Conservation (phyloP, 2,113 vertebrate species). For the Pionites leucogaster region DNA sequence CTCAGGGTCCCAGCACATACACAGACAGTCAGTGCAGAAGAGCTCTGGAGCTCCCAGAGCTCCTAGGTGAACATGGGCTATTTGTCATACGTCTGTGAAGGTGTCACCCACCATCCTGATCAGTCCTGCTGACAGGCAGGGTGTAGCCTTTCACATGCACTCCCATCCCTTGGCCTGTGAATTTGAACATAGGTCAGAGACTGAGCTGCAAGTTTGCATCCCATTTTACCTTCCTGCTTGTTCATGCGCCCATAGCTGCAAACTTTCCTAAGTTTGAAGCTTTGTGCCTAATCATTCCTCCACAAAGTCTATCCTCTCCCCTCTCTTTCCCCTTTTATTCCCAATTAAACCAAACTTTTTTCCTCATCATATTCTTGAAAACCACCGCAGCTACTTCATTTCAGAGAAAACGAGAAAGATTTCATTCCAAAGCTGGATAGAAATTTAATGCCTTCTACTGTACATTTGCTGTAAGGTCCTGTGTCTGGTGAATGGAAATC, state of each 20-base stretch:
- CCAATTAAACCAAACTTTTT: neutral
- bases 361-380: neutral
- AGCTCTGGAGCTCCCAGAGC: neutral
- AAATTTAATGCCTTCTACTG: neutral
- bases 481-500: neutral
- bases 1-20: rapidly evolving
- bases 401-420: neutral
- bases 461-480: neutral
- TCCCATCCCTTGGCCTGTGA: neutral
- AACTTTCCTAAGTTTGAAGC: neutral
- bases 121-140: neutral
- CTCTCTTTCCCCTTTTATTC: neutral
- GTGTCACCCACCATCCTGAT: neutral
- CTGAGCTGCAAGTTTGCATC: neutral
- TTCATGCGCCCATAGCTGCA: neutral
- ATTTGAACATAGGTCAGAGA: neutral
- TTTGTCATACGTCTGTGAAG: neutral
- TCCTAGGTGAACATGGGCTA: neutral
- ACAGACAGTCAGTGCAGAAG: neutral
- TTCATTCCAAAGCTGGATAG: neutral
- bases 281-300: neutral
- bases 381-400: neutral
- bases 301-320: neutral
- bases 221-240: neutral
- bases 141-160: neutral